A percentile compares a stretch with the other conserved stretches of the same genome.
Conservation (phyloP, 2,888 invertebrate species). For the Agrotis clavis region DNA sequence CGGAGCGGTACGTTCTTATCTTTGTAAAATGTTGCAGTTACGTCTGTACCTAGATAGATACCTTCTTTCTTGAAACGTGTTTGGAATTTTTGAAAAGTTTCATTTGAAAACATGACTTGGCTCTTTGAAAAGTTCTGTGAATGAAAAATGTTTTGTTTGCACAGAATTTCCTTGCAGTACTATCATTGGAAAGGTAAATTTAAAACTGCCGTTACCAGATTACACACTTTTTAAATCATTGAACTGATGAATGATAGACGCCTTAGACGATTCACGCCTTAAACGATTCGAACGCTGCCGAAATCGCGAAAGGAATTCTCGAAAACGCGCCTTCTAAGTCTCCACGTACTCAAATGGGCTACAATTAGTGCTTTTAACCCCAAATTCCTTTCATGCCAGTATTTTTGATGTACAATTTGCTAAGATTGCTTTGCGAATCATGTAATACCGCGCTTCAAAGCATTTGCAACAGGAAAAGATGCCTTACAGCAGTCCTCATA, state of each 20-base stretch:
- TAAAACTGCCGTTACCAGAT: neutral
- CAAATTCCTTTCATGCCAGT: constrained; percentile 14
- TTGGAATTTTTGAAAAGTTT: constrained; percentile 39
- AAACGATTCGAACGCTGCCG: constrained; percentile 5
- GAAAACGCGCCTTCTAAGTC: neutral
- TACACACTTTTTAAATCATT: neutral
- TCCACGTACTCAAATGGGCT: constrained; percentile 8
- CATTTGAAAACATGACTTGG: constrained; percentile 3
- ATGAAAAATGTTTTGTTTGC: constrained; percentile 10
- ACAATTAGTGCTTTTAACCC: constrained; percentile 12
- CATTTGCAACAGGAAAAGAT: neutral
- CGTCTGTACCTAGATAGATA: constrained; percentile 15
- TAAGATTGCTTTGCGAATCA: neutral
- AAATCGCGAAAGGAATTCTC: neutral
- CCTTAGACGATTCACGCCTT: neutral
- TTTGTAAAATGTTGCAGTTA: constrained; percentile 45
- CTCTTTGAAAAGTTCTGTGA: constrained; percentile 10
- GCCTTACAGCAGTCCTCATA: too few relatives aligned
- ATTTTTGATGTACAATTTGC: neutral
- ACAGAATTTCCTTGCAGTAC: too few relatives aligned
- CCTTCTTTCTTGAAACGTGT: constrained; percentile 24
- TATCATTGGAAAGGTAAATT: neutral
- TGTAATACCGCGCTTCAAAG: too few relatives aligned
- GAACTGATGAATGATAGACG: too few relatives aligned
- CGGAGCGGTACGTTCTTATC: constrained; percentile 48